phyloP scores from a whole-genome alignment of 1,140 invertebrate species.

The Drosophila teissieri region DNA sequence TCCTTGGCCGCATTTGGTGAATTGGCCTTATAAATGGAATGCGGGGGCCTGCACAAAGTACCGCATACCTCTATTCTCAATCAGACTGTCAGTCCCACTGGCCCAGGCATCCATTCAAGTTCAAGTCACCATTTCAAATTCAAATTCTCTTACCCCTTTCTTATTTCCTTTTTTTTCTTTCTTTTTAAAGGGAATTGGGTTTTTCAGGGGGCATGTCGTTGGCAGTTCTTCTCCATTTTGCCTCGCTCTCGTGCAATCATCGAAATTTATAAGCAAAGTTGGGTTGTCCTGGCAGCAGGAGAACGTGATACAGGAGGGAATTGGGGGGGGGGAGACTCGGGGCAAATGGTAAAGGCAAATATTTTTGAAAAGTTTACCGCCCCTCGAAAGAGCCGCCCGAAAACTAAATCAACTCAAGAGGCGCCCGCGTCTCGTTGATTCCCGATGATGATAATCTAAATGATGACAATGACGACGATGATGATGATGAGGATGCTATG shows the following conservation, averaged over 20 bases:
- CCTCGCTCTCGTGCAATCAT: constrained; percentile 58
- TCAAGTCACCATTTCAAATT: constrained; percentile 38
- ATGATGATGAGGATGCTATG: not conserved
- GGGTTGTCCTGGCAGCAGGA: not conserved
- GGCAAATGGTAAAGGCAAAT: constrained; percentile 66
- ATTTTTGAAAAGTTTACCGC: constrained; percentile 57
- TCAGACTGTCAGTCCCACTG: constrained; percentile 10
- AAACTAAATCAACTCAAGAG: constrained; percentile 76
- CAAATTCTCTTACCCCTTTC: constrained; percentile 9
- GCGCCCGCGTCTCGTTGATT: constrained; percentile 37
- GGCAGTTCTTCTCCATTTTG: constrained; percentile 26
- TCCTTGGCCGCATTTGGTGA: not conserved
- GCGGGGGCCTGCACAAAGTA: constrained; percentile 7
- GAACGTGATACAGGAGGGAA: not conserved
- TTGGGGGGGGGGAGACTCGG: not conserved
- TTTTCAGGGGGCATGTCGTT: constrained; percentile 23
- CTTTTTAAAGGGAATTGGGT: not conserved
- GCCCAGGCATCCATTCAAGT: constrained; percentile 27
- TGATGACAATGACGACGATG: not conserved
- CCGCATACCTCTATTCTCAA: constrained; percentile 10
- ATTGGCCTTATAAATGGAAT: constrained; percentile 23
- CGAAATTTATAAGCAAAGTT: constrained; percentile 80
- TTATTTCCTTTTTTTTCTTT: too few species aligned
- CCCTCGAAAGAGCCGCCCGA: not conserved
- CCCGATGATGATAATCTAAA: constrained; percentile 32